A percentile compares a stretch with the other conserved stretches of the same genome.
Conservation (phyloP, 2,113 vertebrate species). For the Corapipo altera region DNA sequence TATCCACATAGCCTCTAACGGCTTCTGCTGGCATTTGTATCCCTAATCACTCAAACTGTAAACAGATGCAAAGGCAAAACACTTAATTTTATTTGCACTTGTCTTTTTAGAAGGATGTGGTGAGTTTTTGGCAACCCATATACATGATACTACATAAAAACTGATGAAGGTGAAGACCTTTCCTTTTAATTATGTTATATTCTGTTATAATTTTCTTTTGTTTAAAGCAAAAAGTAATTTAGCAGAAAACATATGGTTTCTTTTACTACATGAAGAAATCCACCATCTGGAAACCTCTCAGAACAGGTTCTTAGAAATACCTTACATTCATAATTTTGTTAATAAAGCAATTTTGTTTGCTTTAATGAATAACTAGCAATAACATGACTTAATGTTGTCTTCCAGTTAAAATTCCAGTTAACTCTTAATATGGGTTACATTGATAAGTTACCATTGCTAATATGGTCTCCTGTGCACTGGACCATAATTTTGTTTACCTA, state of each 20-base stretch:
- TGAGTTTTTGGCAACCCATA: not conserved
- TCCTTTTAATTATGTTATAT: not conserved
- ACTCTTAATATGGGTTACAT: not conserved
- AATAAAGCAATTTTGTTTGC: not conserved
- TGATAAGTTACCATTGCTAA: not conserved
- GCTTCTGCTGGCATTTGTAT: not conserved
- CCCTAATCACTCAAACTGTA: not conserved
- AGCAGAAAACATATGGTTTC: conserved; percentile 1
- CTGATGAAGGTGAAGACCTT: not conserved
- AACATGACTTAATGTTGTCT: not conserved
- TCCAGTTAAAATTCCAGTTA: conserved; percentile 11
- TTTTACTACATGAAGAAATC: conserved; percentile 18
- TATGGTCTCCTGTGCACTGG: not conserved
- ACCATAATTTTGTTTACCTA: not conserved
- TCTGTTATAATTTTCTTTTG: not conserved
- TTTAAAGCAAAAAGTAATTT: conserved; percentile 9
- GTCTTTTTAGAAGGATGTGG: not conserved
- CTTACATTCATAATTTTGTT: not conserved
- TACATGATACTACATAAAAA: not conserved
- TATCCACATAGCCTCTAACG: not conserved
- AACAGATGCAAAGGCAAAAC: not conserved
- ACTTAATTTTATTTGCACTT: not conserved
- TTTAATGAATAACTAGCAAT: not conserved
- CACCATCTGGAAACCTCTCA: conserved; percentile 6
- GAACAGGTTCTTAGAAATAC: not conserved